phyloP scores from a whole-genome alignment of 2,113 vertebrate species.

The Eurypyga helias region DNA sequence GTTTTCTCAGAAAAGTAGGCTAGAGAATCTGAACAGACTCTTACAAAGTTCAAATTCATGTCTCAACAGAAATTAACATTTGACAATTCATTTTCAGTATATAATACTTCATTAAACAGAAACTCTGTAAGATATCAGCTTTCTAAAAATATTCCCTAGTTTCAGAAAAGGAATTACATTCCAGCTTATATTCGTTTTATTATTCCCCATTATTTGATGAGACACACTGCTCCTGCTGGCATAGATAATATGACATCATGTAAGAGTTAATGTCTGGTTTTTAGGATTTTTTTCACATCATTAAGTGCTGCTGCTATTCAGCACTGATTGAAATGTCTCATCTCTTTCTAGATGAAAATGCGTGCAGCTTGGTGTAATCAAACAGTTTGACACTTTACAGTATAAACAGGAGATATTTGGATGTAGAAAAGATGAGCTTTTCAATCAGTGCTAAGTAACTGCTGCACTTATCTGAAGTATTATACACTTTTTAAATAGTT shows the following conservation, averaged over 20 bases:
- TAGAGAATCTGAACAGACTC: not conserved
- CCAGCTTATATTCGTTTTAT: not conserved
- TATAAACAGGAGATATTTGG: constrained; percentile 26
- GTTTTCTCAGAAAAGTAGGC: not conserved
- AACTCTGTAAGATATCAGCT: not conserved
- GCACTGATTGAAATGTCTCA: constrained; percentile 53
- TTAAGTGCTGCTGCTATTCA: constrained; percentile 37
- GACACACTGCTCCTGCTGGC: not conserved
- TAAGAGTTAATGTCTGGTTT: not conserved
- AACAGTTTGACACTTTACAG: constrained; percentile 35
- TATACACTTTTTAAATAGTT: not conserved
- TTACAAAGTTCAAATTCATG: not conserved
- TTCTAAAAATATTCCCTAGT: not conserved
- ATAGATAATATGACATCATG: not conserved
- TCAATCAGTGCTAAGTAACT: constrained; percentile 21
- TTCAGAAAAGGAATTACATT: not conserved
- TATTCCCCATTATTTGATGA: not conserved
- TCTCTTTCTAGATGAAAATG: constrained; percentile 13
- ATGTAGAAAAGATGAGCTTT: constrained; percentile 5
- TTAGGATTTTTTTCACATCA: not conserved
- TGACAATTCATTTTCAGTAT: not conserved
- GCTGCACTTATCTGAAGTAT: not conserved
- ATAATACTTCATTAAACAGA: not conserved
- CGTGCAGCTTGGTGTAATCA: constrained; percentile 55
- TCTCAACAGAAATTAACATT: not conserved